phyloP scores from a whole-genome alignment of 2,888 invertebrate genomes.

The Nemotelus nigrinus region DNA sequence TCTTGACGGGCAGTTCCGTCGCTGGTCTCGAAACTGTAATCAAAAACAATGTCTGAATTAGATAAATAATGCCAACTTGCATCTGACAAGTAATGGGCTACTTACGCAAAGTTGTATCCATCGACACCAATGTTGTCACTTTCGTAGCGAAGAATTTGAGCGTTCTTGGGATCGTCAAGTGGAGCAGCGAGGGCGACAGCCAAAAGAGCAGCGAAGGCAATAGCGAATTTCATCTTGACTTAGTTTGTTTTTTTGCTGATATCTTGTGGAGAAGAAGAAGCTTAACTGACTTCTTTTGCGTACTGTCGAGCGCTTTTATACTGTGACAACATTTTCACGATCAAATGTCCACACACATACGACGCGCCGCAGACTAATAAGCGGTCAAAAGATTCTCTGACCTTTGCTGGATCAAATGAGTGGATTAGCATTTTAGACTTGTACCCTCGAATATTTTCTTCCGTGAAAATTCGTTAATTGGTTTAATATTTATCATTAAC shows the following conservation, averaged over 20 bases:
- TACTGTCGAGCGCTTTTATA: conserved; percentile 30
- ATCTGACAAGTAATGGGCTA: neutral
- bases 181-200: conserved; percentile 52
- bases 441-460: too few species aligned
- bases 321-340: conserved; percentile 17
- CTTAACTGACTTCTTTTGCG: conserved; percentile 33
- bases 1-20: conserved; percentile 72
- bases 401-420: too few species aligned
- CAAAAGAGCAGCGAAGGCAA: conserved; percentile 54
- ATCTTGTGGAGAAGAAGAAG: conserved; percentile 21
- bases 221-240: conserved; percentile 56
- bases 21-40: conserved; percentile 71
- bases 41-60: neutral
- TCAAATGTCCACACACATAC: neutral
- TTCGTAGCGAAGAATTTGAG: conserved; percentile 51
- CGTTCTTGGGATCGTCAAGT: conserved; percentile 46
- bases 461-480: too few species aligned
- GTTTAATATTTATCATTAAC: too few species aligned
- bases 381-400: too few species aligned
- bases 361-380: too few species aligned
- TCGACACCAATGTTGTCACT: conserved; percentile 68
- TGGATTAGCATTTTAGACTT: too few species aligned
- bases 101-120: conserved; percentile 68
- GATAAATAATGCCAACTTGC: neutral
- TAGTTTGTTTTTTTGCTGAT: conserved; percentile 7